phyloP scores from a whole-genome alignment of 2,888 invertebrate species.

The Tetranychus truncatus region DNA sequence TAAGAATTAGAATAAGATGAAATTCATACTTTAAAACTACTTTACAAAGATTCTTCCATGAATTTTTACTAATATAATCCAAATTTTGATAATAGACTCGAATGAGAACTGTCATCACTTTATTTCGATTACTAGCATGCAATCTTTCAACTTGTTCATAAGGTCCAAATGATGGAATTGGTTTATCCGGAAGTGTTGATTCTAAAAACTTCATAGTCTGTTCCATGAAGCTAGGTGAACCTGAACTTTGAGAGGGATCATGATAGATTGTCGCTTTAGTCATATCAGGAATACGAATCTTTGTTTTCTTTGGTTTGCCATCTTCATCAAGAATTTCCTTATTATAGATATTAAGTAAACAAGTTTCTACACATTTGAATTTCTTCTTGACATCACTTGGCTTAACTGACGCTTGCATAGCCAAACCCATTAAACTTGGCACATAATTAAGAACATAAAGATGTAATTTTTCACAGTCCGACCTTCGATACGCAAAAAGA shows the following conservation, averaged over 20 bases:
- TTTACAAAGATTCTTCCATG: constrained; percentile 31
- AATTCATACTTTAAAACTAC: neutral
- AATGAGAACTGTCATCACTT: constrained; percentile 65
- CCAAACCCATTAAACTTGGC: constrained; percentile 1
- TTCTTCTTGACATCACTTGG: neutral
- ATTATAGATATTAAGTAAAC: constrained; percentile 55
- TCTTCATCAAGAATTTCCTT: constrained; percentile 67
- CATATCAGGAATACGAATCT: constrained; percentile 69
- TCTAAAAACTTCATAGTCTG: neutral
- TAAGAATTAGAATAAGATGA: neutral
- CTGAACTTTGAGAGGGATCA: constrained; percentile 38
- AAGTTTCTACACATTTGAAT: constrained; percentile 36
- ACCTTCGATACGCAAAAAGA: neutral
- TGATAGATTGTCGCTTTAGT: constrained; percentile 82
- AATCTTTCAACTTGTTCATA: constrained; percentile 68
- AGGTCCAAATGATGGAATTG: constrained; percentile 70
- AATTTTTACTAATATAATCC: constrained; percentile 45
- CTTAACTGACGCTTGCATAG: neutral
- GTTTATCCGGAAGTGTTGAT: neutral
- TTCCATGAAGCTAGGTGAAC: neutral
- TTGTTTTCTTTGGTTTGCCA: constrained; percentile 48
- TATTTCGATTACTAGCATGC: constrained; percentile 66
- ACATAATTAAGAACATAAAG: neutral
- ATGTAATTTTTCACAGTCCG: neutral
- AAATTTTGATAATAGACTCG: constrained; percentile 73